A percentile compares a stretch with the other conserved stretches of the same genome.
These are phyloP conservation scores for Lapara coniferarum DNA, from an alignment of 2,888 invertebrate genomes.

Conservation along the genomic window DNA sequence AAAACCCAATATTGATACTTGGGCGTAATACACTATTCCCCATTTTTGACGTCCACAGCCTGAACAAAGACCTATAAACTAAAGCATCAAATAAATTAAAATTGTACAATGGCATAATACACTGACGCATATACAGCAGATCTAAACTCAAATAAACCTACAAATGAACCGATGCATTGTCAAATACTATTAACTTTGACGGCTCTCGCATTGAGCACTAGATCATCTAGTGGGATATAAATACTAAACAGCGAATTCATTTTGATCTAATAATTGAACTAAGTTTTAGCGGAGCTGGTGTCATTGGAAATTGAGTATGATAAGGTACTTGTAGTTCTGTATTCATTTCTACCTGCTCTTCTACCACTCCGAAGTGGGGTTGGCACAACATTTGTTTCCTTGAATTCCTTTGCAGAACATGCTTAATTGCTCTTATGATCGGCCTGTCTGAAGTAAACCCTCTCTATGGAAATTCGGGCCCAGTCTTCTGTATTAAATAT, in stretches of 20 bases:
- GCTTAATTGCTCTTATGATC: too few relatives aligned
- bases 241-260: constrained; percentile 29
- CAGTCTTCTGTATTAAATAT: too few relatives aligned
- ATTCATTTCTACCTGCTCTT: too few relatives aligned
- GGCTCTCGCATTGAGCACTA: constrained; percentile 1
- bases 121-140: constrained; percentile 11
- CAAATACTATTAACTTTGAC: constrained; percentile 4
- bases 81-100: too few relatives aligned
- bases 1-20: not conserved
- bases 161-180: constrained; percentile 16
- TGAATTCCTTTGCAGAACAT: too few relatives aligned
- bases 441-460: too few relatives aligned
- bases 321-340: not conserved
- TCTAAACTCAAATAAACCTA: constrained; percentile 17
- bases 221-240: constrained; percentile 13
- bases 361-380: too few relatives aligned
- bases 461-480: too few relatives aligned
- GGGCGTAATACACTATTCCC: too few relatives aligned
- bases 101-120: not conserved
- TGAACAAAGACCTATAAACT: too few relatives aligned
- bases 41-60: too few relatives aligned
- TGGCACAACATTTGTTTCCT: too few relatives aligned
- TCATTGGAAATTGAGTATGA: not conserved
- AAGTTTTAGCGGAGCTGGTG: constrained; percentile 20
- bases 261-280: constrained; percentile 38